Base-by-base conservation (phyloP, 2,113 vertebrate genomes). In the Trinectes maculatus region DNA sequence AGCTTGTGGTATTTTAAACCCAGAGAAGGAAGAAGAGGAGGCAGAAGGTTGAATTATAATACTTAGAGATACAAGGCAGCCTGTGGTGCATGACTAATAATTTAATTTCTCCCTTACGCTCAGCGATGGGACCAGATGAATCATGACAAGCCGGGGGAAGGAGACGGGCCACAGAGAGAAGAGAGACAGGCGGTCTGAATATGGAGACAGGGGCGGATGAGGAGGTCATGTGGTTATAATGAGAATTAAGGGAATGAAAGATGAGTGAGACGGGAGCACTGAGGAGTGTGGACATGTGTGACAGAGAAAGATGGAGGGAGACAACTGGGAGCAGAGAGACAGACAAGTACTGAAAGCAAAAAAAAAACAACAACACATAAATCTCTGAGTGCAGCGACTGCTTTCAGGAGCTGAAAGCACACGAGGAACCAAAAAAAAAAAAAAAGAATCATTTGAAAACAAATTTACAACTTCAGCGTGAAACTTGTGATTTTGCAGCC, bases 381-480 rank as follows among this genome's bases (percentile, higher is more conserved):
- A 86, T 86, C 76, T 84, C 82, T 82, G 81, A 86, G 66, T 28
- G n/a, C 61, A 44, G 72, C 31, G 40, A 84, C 58, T 71, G 61
- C 66, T 82, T 69, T 37, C 46, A 53, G 57, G 39, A 8, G 21
- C 47, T 26, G 43, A 82, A 57, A 49, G 36, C 66, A 59, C 63
- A 68, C 13, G 21, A 43, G 58, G n/a, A 74, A 59, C 39, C 54
- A 63, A 52, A 9, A n/a, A n/a, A n/a, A n/a, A n/a, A n/a, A n/a
- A n/a, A n/a, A n/a, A 26, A 65, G 54, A 75, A 49, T 44, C 48
- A 66, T 65, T 80, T 84, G 60, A 79, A 61, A 72, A 78, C 53
- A 73, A 64, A 56, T 73, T 53, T 57, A 62, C 77, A 52, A 13
- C 46, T 75, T 65, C 52, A 63, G 55, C 37, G n/a, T n/a, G n/a